Evolutionary conservation across 2,888 invertebrate species (phyloP).

Genomic region (Baccha elongata): DNA sequence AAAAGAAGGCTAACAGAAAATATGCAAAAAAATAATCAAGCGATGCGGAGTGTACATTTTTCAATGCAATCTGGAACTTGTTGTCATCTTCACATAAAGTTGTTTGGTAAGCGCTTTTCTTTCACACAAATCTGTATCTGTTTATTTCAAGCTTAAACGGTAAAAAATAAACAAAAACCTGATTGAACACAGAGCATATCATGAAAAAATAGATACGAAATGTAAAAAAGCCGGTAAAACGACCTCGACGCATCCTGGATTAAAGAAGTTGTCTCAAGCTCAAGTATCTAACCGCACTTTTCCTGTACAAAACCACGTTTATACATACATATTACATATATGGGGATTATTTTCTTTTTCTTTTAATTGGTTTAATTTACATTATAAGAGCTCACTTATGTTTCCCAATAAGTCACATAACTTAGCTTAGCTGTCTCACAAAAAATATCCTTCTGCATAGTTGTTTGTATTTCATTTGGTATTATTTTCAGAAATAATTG

Average conservation of each 20-base stretch:
- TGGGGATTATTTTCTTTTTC: not conserved
- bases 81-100: constrained; percentile 13
- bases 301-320: constrained; percentile 23
- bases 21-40: no score
- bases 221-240: constrained; percentile 60
- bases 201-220: constrained; percentile 35
- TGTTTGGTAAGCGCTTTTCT: constrained; percentile 23
- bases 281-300: constrained; percentile 40
- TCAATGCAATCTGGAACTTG: constrained; percentile 11
- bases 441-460: no score
- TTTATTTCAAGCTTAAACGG: constrained; percentile 47
- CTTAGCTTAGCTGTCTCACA: no score
- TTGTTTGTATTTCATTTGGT: no score
- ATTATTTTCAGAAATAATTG: no score
- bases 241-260: constrained; percentile 47
- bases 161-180: constrained; percentile 42
- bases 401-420: no score
- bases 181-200: constrained; percentile 34
- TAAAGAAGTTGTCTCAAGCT: constrained; percentile 49
- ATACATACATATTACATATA: constrained; percentile 11
- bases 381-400: no score
- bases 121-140: constrained; percentile 2
- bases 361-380: not conserved
- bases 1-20: no score
- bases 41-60: no score